Evolutionary conservation across 1,140 invertebrate species (phyloP).

Genomic region (Gonioctena quinquepunctata): DNA sequence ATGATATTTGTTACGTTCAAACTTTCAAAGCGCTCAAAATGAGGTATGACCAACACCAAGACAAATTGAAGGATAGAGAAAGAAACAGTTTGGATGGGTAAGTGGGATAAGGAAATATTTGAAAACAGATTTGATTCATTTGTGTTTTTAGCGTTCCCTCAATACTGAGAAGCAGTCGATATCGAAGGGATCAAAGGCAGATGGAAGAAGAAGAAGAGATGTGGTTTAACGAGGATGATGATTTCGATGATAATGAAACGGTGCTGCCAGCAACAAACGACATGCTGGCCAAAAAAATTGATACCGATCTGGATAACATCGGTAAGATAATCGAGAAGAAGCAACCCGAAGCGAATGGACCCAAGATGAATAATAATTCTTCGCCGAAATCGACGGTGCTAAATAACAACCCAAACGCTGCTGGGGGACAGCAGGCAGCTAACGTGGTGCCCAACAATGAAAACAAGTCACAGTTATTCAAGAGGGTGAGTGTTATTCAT

Average conservation of each 20-base stretch:
- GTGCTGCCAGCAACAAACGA: constrained; percentile 55
- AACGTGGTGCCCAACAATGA: constrained; percentile 55
- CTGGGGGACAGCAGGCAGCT: constrained; percentile 49
- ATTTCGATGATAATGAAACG: constrained; percentile 83
- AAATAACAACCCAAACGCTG: constrained; percentile 57
- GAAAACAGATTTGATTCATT: no score
- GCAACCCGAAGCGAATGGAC: constrained; percentile 28
- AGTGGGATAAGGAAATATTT: constrained; percentile 28
- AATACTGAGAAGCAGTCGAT: constrained; percentile 78
- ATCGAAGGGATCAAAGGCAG: constrained; percentile 86
- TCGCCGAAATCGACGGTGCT: constrained; percentile 51
- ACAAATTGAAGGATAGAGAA: constrained; percentile 84
- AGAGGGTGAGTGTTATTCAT: constrained; percentile 65
- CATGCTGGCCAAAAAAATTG: constrained; percentile 58
- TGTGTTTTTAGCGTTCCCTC: constrained; percentile 68
- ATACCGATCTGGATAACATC: constrained; percentile 66
- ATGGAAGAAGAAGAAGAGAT: constrained; percentile 97
- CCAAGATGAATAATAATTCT: constrained; percentile 51
- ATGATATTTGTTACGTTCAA: constrained; percentile 94
- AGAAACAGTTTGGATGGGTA: constrained; percentile 75
- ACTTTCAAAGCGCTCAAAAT: constrained; percentile 92
- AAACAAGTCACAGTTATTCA: constrained; percentile 61
- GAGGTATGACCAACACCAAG: constrained; percentile 93
- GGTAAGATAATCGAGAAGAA: constrained; percentile 42
- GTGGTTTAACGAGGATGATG: constrained; percentile 98